Evolutionary conservation across 2,113 vertebrate genomes (phyloP).

Genomic region (Cervus canadensis): DNA sequence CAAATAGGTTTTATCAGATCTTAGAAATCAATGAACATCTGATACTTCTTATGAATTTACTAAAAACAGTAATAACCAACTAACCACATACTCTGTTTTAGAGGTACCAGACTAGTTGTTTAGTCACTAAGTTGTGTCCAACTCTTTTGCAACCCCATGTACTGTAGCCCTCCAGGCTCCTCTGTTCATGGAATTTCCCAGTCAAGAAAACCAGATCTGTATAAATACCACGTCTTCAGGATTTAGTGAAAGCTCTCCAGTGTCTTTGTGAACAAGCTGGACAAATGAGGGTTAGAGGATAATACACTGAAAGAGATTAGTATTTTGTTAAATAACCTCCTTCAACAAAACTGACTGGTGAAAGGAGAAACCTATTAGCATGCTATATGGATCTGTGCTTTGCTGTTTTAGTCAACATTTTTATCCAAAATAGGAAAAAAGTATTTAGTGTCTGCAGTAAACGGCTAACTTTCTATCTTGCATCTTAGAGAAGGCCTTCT

Average conservation of each 20-base stretch:
- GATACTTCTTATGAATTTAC: background rate
- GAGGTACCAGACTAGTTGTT: background rate
- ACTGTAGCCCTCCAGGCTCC: background rate
- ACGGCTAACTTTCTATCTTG: background rate
- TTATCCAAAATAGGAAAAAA: background rate
- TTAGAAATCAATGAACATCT: background rate
- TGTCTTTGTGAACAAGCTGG: background rate
- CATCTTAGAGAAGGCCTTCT: background rate
- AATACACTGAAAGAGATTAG: background rate
- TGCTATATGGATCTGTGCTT: background rate
- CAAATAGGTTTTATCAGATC: background rate
- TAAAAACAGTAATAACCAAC: background rate
- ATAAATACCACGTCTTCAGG: background rate
- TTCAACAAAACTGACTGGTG: background rate
- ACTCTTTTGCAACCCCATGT: background rate
- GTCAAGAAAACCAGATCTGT: background rate
- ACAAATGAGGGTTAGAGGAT: background rate
- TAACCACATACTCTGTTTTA: background rate
- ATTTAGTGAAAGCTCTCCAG: background rate
- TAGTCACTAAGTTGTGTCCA: background rate
- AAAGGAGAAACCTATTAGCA: background rate
- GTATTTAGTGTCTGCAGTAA: background rate
- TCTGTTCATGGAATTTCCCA: background rate
- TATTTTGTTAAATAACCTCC: background rate
- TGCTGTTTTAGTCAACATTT: constrained; percentile 8